Evolutionary conservation across 2,797 vertebrate species (phyloP).

Genomic region (Hemibagrus guttatus): DNA sequence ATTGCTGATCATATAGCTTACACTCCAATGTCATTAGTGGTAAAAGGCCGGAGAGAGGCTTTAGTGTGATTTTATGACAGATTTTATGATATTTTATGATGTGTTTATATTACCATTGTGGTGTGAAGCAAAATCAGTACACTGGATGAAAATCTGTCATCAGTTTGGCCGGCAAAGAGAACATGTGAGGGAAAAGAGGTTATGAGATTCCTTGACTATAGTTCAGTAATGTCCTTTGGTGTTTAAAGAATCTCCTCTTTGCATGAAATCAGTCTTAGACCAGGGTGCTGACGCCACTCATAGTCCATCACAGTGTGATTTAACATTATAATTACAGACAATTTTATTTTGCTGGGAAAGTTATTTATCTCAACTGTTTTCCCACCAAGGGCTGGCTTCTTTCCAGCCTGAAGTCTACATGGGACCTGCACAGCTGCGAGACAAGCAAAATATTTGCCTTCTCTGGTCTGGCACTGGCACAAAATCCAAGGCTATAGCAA

Average conservation of each 20-base stretch:
- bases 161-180: slow-evolving; percentile 61
- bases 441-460: slow-evolving; percentile 62
- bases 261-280: slow-evolving; percentile 26
- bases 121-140: slow-evolving; percentile 64
- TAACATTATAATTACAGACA: slow-evolving; percentile 59
- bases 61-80: background rate
- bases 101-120: slow-evolving; percentile 36
- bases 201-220: slow-evolving; percentile 59
- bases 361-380: slow-evolving; percentile 58
- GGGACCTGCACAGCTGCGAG: slow-evolving; percentile 58
- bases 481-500: slow-evolving; percentile 56
- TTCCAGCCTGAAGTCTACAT: slow-evolving; percentile 53
- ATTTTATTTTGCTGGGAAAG: slow-evolving; percentile 53
- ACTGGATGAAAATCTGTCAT: slow-evolving; percentile 66
- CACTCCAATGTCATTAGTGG: background rate
- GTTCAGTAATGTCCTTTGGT: slow-evolving; percentile 23
- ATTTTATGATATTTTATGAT: slow-evolving; percentile 34
- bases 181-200: slow-evolving; percentile 56
- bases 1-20: background rate
- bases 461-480: slow-evolving; percentile 57
- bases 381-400: slow-evolving; percentile 48
- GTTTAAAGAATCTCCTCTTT: slow-evolving; percentile 42
- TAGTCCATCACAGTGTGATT: slow-evolving; percentile 52
- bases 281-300: slow-evolving; percentile 40
- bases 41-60: background rate